Conservation (phyloP, 53 echinoderm and acorn worm genomes). For the Hippasteria phrygiana region DNA sequence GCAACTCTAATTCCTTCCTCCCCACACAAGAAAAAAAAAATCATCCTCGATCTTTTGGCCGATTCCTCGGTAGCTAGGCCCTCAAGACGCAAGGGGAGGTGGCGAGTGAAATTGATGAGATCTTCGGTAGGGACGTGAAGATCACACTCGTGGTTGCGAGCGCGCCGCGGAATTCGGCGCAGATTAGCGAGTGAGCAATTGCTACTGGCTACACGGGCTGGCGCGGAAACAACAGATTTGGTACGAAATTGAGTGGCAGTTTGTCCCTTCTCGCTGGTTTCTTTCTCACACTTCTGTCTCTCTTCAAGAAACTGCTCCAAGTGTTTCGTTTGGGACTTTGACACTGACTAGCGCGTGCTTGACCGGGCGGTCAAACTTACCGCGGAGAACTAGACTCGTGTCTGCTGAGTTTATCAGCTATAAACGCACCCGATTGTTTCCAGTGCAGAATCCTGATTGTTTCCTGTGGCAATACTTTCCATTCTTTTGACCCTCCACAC, state of each 20-base stretch:
- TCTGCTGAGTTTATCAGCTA: too few relatives aligned
- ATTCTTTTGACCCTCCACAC: too few relatives aligned
- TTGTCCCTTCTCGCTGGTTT: background rate
- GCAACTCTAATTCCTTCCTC: background rate
- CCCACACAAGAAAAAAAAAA: background rate
- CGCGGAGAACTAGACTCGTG: background rate
- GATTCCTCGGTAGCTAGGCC: slow-evolving; percentile 41
- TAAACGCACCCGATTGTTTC: too few relatives aligned
- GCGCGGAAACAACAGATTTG: slow-evolving; percentile 3
- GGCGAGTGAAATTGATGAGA: slow-evolving; percentile 50
- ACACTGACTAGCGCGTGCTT: background rate
- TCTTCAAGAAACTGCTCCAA: background rate
- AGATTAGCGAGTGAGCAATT: slow-evolving; percentile 41
- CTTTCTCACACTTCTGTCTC: background rate
- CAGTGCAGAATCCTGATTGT: too few relatives aligned
- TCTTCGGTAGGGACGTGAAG: slow-evolving; percentile 11
- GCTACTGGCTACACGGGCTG: background rate
- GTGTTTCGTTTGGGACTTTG: slow-evolving; percentile 4
- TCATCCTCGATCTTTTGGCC: slow-evolving; percentile 19
- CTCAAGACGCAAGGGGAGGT: background rate
- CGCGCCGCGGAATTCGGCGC: slow-evolving; percentile 26
- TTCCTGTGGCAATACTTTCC: too few relatives aligned
- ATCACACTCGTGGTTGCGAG: slow-evolving; percentile 28
- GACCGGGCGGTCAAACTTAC: background rate
- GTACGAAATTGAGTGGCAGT: slow-evolving; percentile 29